phyloP scores from a whole-genome alignment of 2,113 vertebrate genomes.

The Ptychochromis oligacanthus region DNA sequence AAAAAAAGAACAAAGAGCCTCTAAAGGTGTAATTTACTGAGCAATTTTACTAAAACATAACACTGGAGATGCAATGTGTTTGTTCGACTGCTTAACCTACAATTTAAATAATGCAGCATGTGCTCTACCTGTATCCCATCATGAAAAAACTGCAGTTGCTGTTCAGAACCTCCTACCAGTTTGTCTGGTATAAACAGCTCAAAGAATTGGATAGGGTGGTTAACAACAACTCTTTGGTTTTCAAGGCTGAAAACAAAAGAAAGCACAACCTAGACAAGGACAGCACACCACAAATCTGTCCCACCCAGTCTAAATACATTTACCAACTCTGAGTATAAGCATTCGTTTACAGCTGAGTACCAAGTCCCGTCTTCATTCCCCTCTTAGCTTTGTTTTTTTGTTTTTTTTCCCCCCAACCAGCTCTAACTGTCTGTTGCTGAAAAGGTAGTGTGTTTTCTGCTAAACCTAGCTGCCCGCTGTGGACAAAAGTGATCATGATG shows the following conservation, averaged over 20 bases:
- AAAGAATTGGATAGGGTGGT: slow-evolving; percentile 2
- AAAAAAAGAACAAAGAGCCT: neutral
- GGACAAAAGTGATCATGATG: neutral
- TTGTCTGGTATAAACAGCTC: neutral
- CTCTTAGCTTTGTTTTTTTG: neutral
- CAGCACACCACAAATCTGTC: slow-evolving; percentile 1
- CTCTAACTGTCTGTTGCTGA: neutral
- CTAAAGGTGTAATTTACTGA: neutral
- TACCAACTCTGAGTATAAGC: neutral
- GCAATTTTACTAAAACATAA: neutral
- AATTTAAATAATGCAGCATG: neutral
- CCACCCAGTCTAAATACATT: slow-evolving; percentile 7
- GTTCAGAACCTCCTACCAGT: neutral
- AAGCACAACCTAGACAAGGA: no score
- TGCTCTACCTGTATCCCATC: neutral
- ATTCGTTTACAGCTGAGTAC: neutral
- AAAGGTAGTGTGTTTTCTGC: neutral
- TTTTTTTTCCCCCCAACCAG: neutral
- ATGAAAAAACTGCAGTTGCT: neutral
- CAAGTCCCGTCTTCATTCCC: neutral
- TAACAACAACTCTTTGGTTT: neutral
- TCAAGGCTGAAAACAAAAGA: neutral
- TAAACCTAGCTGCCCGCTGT: neutral
- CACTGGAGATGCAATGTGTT: neutral
- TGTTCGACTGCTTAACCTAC: neutral